A percentile compares a stretch with the other conserved stretches of the same genome.
Evolutionary conservation across 2,797 vertebrate genomes (phyloP).

Genomic region (Naso thynnoides): DNA sequence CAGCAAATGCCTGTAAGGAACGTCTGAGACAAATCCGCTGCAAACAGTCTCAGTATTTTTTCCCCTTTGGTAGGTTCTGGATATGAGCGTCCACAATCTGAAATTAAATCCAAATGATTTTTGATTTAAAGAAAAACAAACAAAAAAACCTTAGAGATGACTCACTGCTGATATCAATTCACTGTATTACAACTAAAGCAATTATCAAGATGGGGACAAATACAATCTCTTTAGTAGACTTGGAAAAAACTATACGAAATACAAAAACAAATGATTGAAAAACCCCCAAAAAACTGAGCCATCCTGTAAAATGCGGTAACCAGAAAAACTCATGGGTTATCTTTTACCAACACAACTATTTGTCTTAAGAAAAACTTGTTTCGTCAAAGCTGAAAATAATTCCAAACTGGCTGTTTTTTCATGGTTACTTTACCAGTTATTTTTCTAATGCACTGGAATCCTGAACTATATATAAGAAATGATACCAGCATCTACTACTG

Average conservation of each 20-base stretch:
- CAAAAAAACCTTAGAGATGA: not conserved
- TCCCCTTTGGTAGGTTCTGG: slow-evolving; percentile 75
- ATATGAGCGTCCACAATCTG: slow-evolving; percentile 86
- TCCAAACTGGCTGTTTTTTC: too few species aligned
- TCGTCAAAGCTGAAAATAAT: too few species aligned
- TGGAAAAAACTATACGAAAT: not conserved
- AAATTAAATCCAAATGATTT: slow-evolving; percentile 61
- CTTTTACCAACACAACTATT: too few species aligned
- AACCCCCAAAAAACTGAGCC: not conserved
- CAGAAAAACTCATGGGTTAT: not conserved
- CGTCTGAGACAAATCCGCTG: slow-evolving; percentile 73
- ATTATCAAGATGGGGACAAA: not conserved
- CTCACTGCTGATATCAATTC: not conserved
- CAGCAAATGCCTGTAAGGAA: slow-evolving; percentile 80
- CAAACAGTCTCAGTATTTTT: slow-evolving; percentile 81
- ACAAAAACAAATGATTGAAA: too few species aligned
- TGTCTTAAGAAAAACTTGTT: too few species aligned
- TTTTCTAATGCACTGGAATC: not conserved
- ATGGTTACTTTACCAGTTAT: too few species aligned
- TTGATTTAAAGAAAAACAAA: slow-evolving; percentile 1
- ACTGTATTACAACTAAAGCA: slow-evolving; percentile 14
- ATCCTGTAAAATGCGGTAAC: not conserved
- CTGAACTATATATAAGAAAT: not conserved
- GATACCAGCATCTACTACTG: not conserved
- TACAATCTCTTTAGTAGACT: not conserved